phyloP scores from a whole-genome alignment of 2,888 invertebrate species.

The Nemotelus pantherinus region DNA sequence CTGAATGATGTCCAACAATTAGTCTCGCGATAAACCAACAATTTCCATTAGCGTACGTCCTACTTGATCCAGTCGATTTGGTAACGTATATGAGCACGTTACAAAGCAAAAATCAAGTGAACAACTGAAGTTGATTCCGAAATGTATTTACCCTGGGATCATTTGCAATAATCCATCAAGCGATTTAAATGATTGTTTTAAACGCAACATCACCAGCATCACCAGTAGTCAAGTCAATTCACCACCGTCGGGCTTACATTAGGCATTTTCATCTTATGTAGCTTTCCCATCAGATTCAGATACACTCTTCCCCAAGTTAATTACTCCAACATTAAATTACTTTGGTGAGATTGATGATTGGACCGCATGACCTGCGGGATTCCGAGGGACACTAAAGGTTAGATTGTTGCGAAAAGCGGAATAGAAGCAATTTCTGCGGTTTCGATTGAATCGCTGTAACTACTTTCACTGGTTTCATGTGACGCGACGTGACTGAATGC shows the following conservation, averaged over 20 bases:
- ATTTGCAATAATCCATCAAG: constrained; percentile 22
- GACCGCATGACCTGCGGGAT: constrained; percentile 34
- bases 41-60: constrained; percentile 43
- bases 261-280: background rate
- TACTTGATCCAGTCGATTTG: constrained; percentile 25
- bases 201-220: background rate
- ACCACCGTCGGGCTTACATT: background rate
- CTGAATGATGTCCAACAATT: constrained; percentile 44
- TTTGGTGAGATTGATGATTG: constrained; percentile 37
- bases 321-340: constrained; percentile 38
- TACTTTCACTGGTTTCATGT: constrained; percentile 31
- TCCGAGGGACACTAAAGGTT: constrained; percentile 18
- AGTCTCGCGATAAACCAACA: constrained; percentile 40
- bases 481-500: background rate
- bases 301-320: constrained; percentile 4
- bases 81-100: background rate
- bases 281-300: constrained; percentile 26
- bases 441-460: background rate
- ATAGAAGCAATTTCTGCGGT: constrained; percentile 18
- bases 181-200: constrained; percentile 22
- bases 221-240: background rate
- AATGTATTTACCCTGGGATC: constrained; percentile 1
- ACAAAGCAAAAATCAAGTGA: background rate
- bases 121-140: background rate
- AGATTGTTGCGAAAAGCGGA: background rate